Evolutionary conservation across 2,888 invertebrate genomes (phyloP).

Genomic region (Acheta domesticus): DNA sequence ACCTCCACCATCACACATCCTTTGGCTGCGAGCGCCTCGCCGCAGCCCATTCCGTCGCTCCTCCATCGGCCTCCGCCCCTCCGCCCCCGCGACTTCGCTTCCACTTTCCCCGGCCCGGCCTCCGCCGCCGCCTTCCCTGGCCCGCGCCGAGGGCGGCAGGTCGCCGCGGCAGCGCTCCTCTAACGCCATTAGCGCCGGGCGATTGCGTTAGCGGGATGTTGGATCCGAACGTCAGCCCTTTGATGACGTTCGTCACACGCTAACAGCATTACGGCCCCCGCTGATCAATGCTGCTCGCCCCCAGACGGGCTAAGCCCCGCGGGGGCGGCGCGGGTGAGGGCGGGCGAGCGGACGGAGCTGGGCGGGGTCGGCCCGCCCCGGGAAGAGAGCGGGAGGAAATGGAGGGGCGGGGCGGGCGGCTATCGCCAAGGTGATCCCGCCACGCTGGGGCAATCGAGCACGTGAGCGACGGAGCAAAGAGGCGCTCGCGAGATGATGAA

Average conservation of each 20-base stretch:
- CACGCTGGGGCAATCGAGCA: too few relatives aligned
- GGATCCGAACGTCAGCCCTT: not conserved
- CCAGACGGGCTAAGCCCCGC: too few relatives aligned
- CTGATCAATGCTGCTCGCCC: not conserved
- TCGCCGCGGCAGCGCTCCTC: conserved; percentile 26
- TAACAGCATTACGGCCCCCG: not conserved
- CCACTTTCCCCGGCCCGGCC: conserved; percentile 46
- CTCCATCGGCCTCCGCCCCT: not conserved
- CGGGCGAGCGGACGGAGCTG: too few relatives aligned
- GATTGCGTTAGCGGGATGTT: not conserved
- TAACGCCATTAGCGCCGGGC: not conserved
- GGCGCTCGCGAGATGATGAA: too few relatives aligned
- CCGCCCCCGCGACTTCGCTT: not conserved
- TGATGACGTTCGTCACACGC: conserved; percentile 7
- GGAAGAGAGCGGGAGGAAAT: too few relatives aligned
- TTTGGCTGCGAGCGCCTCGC: not conserved
- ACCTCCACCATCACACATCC: conserved; percentile 18
- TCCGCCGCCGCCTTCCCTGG: conserved; percentile 47
- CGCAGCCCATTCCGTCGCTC: conserved; percentile 27
- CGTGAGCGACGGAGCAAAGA: too few relatives aligned
- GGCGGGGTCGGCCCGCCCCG: too few relatives aligned
- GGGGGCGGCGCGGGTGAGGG: too few relatives aligned
- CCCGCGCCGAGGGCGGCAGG: conserved; percentile 44
- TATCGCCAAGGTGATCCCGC: too few relatives aligned
- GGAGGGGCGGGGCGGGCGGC: too few relatives aligned